phyloP scores from a whole-genome alignment of 2,797 vertebrate species.

The Prionace glauca region DNA sequence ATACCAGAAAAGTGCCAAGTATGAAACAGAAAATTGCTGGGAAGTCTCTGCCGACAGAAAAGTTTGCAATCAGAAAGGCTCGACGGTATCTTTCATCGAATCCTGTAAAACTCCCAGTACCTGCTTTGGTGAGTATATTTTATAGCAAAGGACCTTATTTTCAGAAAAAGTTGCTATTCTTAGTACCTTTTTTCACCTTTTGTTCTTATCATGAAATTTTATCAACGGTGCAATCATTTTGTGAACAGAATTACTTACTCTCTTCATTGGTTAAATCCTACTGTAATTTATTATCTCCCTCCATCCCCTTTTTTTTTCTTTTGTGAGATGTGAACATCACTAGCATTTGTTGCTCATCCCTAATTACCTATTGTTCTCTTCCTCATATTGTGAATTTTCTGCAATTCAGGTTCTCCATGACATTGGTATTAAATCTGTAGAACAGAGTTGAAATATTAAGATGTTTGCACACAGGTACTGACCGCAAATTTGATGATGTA shows the following conservation, averaged over 20 bases:
- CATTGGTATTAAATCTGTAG: neutral
- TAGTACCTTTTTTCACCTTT: neutral
- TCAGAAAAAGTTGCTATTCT: neutral
- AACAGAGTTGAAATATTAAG: neutral
- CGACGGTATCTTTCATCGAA: conserved; percentile 78
- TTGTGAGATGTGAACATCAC: too few species aligned
- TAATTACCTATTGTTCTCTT: neutral
- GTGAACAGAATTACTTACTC: neutral
- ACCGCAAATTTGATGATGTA: neutral
- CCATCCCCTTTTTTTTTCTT: neutral
- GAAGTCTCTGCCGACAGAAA: conserved; percentile 93
- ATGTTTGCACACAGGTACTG: neutral
- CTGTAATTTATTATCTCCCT: neutral
- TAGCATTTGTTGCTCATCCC: too few species aligned
- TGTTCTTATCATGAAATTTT: neutral
- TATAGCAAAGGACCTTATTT: neutral
- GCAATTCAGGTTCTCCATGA: neutral
- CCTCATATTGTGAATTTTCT: neutral
- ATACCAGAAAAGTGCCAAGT: conserved; percentile 73
- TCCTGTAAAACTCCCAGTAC: conserved; percentile 71
- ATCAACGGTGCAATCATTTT: neutral
- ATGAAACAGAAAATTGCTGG: conserved; percentile 97
- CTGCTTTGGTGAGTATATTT: conserved; percentile 72
- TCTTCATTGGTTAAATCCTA: neutral
- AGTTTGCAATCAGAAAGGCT: conserved; percentile 94